phyloP scores from a whole-genome alignment of 2,113 vertebrate genomes.

The Ancistrus triradiatus region DNA sequence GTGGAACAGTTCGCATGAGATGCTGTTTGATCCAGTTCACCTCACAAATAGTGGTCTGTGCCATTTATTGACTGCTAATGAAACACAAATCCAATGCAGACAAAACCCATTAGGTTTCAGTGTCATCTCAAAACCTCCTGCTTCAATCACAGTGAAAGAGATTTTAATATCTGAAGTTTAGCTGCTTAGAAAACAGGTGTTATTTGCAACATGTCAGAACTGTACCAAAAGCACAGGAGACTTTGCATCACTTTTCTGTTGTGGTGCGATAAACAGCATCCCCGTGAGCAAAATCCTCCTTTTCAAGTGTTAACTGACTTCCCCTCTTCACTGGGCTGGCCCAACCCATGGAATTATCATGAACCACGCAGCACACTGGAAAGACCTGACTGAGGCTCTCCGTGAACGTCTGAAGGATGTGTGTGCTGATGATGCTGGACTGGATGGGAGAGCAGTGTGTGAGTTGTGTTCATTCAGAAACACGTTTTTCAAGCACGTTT shows the following conservation, averaged over 20 bases:
- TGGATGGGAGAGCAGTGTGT: constrained; percentile 18
- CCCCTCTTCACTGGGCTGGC: not conserved
- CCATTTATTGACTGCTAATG: too few relatives aligned
- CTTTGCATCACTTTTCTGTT: constrained; percentile 11
- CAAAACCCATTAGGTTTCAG: constrained; percentile 16
- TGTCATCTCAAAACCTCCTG: too few relatives aligned
- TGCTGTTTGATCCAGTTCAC: constrained; percentile 42
- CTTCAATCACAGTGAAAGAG: too few relatives aligned
- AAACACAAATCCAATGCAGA: constrained; percentile 9
- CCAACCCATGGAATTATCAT: constrained; percentile 12
- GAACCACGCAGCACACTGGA: constrained; percentile 4
- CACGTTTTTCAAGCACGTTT: constrained; percentile 80
- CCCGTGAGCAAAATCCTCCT: constrained; percentile 12
- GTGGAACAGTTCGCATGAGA: too few relatives aligned
- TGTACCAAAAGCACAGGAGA: constrained; percentile 30
- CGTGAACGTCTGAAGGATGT: constrained; percentile 21
- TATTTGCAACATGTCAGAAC: not conserved
- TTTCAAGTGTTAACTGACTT: constrained; percentile 6
- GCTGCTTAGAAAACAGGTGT: constrained; percentile 32
- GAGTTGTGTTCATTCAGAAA: constrained; percentile 9
- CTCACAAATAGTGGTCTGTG: too few relatives aligned
- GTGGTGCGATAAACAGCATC: not conserved
- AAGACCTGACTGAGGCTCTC: constrained; percentile 11
- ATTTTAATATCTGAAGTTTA: constrained; percentile 19
- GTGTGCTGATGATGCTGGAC: constrained; percentile 35